Percentiles rank a stretch among this genome's conserved stretches.
These are phyloP conservation scores for Aspiorhynchus laticeps DNA, from an alignment of 2,113 vertebrate genomes.

Conservation along the genomic window DNA sequence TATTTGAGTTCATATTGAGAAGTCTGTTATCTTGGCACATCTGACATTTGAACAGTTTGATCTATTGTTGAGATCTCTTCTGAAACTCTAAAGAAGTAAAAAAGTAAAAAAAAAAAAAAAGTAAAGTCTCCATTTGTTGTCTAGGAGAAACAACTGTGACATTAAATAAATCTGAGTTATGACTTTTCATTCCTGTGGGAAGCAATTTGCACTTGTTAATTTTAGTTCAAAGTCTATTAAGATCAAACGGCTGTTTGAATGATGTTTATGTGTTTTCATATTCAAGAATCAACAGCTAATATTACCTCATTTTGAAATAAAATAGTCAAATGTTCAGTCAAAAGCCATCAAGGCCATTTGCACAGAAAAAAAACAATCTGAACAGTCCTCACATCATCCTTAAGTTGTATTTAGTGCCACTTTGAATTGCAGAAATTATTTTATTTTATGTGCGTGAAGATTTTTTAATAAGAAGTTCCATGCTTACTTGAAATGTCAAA, in stretches of 20 bases:
- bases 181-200: background rate
- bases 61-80: background rate
- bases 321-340: conserved; percentile 25
- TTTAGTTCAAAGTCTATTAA: background rate
- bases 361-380: background rate
- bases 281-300: conserved; percentile 11
- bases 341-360: background rate
- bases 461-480: conserved; percentile 6
- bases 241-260: background rate
- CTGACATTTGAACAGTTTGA: background rate
- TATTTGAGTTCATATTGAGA: background rate
- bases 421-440: background rate
- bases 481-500: conserved; percentile 23
- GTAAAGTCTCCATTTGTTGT: background rate
- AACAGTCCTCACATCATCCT: background rate
- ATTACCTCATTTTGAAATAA: conserved; percentile 18
- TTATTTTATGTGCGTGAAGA: background rate
- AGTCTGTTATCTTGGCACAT: background rate
- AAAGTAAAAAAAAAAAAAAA: background rate
- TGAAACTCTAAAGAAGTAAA: background rate
- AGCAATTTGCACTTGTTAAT: background rate
- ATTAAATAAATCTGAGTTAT: background rate
- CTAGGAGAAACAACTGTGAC: no score
- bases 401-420: background rate
- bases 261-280: background rate